phyloP scores from a whole-genome alignment of 2,113 vertebrate genomes.

The Peromyscus polionotus region DNA sequence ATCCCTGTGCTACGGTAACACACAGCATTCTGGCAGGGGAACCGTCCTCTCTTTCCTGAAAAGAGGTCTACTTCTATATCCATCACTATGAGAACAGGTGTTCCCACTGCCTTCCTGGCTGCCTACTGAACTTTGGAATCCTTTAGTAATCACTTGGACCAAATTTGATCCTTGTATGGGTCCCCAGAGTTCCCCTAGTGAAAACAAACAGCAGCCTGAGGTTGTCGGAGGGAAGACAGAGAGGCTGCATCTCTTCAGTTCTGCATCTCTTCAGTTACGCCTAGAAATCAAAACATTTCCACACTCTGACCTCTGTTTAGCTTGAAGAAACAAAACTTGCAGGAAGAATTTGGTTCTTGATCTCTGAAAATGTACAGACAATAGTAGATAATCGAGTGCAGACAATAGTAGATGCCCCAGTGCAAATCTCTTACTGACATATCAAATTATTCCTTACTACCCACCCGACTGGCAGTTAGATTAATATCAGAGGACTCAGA shows the following conservation, averaged over 20 bases:
- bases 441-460: not conserved
- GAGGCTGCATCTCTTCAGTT: not conserved
- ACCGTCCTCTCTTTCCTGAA: not conserved
- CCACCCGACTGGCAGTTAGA: not conserved
- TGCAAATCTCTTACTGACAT: not conserved
- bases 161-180: not conserved
- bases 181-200: not conserved
- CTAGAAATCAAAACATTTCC: not conserved
- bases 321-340: constrained; percentile 6
- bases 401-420: not conserved
- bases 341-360: not conserved
- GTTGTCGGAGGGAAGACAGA: not conserved
- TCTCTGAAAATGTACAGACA: not conserved
- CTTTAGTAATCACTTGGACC: constrained; percentile 3
- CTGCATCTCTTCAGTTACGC: not conserved
- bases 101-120: not conserved
- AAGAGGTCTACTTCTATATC: constrained; percentile 40
- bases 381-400: not conserved
- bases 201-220: not conserved
- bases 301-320: not conserved
- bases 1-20: constrained; percentile 30
- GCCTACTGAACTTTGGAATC: constrained; percentile 50
- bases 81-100: not conserved
- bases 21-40: not conserved
- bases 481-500: not conserved